These are phyloP conservation scores for Gadopsis bispinosus DNA, from an alignment of 2,797 vertebrate genomes.

Conservation along the genomic window DNA sequence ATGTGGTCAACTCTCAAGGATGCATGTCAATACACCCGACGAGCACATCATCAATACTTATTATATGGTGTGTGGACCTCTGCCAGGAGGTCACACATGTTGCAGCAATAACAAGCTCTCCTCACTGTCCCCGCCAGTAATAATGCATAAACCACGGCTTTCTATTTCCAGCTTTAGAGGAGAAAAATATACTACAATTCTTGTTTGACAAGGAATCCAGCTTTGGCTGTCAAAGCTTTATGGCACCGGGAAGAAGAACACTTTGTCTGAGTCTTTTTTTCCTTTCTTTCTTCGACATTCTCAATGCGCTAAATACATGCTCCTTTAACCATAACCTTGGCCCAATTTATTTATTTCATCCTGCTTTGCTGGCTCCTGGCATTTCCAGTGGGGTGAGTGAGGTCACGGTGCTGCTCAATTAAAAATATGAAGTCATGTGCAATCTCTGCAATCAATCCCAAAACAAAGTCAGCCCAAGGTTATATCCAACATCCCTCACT, in stretches of 20 bases:
- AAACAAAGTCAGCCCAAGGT: conserved; percentile 86
- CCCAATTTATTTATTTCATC: conserved; percentile 72
- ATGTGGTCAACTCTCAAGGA: conserved; percentile 20
- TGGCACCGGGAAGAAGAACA: conserved; percentile 30
- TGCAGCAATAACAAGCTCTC: conserved; percentile 69
- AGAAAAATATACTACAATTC: conserved; percentile 53
- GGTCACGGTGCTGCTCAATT: conserved; percentile 81
- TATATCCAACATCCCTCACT: conserved; percentile 48
- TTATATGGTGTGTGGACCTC: conserved; percentile 32
- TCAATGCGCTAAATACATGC: conserved; percentile 60
- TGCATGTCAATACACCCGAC: conserved; percentile 32
- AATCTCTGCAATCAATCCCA: conserved; percentile 78
- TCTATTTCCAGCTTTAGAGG: conserved; percentile 47
- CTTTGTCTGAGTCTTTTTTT: conserved; percentile 7
- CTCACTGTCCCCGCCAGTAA: conserved; percentile 52
- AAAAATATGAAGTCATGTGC: conserved; percentile 78
- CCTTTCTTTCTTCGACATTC: conserved; percentile 10
- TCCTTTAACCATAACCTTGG: conserved; percentile 78
- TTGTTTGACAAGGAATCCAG: conserved; percentile 66
- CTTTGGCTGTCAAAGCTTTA: conserved; percentile 57
- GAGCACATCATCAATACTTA: conserved; percentile 45
- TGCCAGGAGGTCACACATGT: conserved; percentile 61
- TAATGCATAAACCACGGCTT: conserved; percentile 63
- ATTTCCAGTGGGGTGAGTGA: conserved; percentile 62
- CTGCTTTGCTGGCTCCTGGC: conserved; percentile 65